Evolutionary conservation across 2,888 invertebrate species (phyloP).

Genomic region (Dicyrtomina minuta): DNA sequence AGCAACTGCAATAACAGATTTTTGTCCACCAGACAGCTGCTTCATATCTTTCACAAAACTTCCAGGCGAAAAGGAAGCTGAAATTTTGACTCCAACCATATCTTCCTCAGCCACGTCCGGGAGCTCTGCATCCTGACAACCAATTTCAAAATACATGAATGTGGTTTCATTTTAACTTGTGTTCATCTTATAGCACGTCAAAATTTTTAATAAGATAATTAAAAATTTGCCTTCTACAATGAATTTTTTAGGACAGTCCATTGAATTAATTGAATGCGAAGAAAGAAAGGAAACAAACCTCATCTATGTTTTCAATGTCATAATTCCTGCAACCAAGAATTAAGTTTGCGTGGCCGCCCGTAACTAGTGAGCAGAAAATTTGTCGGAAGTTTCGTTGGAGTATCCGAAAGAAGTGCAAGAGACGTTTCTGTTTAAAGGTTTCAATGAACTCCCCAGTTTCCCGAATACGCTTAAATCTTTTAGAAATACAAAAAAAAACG

Average conservation of each 20-base stretch:
- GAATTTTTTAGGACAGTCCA: too few species aligned
- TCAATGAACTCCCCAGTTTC: not conserved
- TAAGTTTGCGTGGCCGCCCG: constrained; percentile 38
- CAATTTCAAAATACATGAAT: constrained; percentile 62
- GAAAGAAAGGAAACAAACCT: too few species aligned
- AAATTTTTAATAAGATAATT: too few species aligned
- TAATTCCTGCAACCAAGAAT: constrained; percentile 8
- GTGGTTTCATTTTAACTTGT: too few species aligned
- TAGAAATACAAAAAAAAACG: too few species aligned
- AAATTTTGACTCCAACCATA: constrained; percentile 27
- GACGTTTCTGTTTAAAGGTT: not conserved
- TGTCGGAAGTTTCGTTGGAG: constrained; percentile 39
- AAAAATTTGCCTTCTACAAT: too few species aligned
- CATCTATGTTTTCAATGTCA: not conserved
- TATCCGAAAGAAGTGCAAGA: constrained; percentile 8
- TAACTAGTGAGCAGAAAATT: constrained; percentile 42
- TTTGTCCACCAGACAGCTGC: constrained; percentile 63
- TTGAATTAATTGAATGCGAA: too few species aligned
- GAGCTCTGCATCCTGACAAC: constrained; percentile 24
- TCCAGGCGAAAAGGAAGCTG: constrained; percentile 54
- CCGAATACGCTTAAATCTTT: too few species aligned
- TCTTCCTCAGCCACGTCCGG: constrained; percentile 17
- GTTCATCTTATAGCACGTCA: too few species aligned
- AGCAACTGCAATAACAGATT: constrained; percentile 62
- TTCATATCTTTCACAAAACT: constrained; percentile 61